A percentile compares a stretch with the other conserved stretches of the same genome.
These are phyloP conservation scores for Tokudaia tokunoshimensis DNA, from an alignment of 2,797 vertebrate species.

Conservation along the genomic window DNA sequence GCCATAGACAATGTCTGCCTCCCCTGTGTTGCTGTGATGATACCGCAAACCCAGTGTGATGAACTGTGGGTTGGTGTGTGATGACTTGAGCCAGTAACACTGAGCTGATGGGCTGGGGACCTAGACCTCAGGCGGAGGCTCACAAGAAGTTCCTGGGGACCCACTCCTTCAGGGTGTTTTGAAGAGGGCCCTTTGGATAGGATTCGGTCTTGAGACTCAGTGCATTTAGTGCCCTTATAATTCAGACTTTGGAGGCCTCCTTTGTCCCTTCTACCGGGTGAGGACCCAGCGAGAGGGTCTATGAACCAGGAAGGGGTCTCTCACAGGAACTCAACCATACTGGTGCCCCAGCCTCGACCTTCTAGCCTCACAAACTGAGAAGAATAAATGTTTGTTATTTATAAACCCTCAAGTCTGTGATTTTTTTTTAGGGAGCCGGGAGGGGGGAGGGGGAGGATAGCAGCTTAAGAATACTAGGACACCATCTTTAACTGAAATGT, in stretches of 20 bases:
- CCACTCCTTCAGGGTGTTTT: background rate
- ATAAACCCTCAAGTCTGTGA: background rate
- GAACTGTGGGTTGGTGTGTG: too few relatives aligned
- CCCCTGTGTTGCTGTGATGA: background rate
- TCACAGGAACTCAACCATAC: background rate
- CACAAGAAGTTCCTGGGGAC: too few relatives aligned
- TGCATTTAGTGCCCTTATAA: background rate
- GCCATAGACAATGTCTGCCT: background rate
- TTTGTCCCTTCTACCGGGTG: background rate
- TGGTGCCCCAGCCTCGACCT: background rate
- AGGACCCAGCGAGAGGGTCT: background rate
- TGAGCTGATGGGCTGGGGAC: background rate
- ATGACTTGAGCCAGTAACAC: background rate
- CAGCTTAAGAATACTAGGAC: background rate
- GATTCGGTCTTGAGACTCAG: background rate
- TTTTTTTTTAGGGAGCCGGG: background rate
- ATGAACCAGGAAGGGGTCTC: background rate
- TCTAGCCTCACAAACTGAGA: background rate
- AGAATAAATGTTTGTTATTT: constrained; percentile 54
- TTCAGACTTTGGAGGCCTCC: background rate
- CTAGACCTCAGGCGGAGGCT: background rate
- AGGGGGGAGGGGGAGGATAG: fast-evolving
- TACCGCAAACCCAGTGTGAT: background rate
- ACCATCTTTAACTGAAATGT: background rate
- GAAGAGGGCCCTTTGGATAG: background rate